These are phyloP conservation scores for Steromphala cineraria DNA, from an alignment of 2,888 invertebrate genomes.

Conservation along the genomic window DNA sequence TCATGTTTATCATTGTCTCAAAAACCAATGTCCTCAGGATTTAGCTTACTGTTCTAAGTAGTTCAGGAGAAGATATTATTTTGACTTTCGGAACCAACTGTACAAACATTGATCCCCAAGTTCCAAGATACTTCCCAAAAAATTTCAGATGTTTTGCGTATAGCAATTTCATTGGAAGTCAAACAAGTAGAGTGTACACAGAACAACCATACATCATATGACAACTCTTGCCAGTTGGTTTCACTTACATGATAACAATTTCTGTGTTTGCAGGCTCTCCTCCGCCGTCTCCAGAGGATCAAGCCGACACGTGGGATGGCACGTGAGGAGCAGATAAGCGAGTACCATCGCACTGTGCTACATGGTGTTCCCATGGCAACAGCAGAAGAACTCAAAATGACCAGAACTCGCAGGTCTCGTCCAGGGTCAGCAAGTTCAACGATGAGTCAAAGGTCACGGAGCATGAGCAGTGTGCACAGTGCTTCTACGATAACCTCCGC, in stretches of 20 bases:
- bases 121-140: too few relatives aligned
- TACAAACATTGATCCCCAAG: too few relatives aligned
- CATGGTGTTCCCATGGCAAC: conserved; percentile 63
- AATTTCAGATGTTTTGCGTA: too few relatives aligned
- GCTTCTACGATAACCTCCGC: conserved; percentile 30
- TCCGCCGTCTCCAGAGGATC: conserved; percentile 59
- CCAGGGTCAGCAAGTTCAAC: conserved; percentile 1
- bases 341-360: conserved; percentile 53
- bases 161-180: too few relatives aligned
- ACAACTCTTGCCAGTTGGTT: too few relatives aligned
- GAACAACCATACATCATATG: too few relatives aligned
- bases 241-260: neutral
- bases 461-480: conserved; percentile 18
- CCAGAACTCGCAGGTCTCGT: neutral
- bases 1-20: too few relatives aligned
- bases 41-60: too few relatives aligned
- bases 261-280: conserved; percentile 53
- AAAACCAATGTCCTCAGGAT: too few relatives aligned
- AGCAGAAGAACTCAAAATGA: conserved; percentile 19
- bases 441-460: conserved; percentile 4
- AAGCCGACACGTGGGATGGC: conserved; percentile 59
- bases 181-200: too few relatives aligned
- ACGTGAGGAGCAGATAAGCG: conserved; percentile 54
- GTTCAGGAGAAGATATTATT: too few relatives aligned
- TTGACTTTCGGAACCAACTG: too few relatives aligned